Percentiles rank a stretch among this genome's conserved stretches.
phyloP scores from a whole-genome alignment of 2,797 vertebrate species.

The Cetoscarus ocellatus region DNA sequence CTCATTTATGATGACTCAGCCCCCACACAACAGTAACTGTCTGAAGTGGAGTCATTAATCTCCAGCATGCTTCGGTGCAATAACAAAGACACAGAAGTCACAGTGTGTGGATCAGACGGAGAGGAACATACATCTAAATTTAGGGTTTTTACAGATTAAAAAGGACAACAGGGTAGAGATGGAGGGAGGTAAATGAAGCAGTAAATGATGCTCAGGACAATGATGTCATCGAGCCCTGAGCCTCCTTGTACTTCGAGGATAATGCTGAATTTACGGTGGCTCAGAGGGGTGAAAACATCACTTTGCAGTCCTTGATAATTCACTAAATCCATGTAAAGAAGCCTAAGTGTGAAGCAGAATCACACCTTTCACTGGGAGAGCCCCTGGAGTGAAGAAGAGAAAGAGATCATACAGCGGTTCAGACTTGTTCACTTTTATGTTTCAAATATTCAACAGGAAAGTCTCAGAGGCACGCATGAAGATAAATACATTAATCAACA shows the following conservation, averaged over 20 bases:
- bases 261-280: slow-evolving; percentile 38
- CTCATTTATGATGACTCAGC: slow-evolving; percentile 48
- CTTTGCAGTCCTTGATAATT: slow-evolving; percentile 44
- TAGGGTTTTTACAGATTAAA: slow-evolving; percentile 43
- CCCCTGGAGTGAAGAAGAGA: not conserved
- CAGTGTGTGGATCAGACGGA: slow-evolving; percentile 37
- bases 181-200: slow-evolving; percentile 61
- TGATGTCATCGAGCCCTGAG: slow-evolving; percentile 51
- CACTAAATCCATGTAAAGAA: slow-evolving; percentile 39
- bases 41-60: slow-evolving; percentile 56
- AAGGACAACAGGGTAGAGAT: slow-evolving; percentile 46
- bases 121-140: slow-evolving; percentile 62
- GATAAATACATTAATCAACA: slow-evolving; percentile 39
- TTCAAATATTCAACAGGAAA: slow-evolving; percentile 34
- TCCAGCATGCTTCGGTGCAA: slow-evolving; percentile 28
- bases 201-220: slow-evolving; percentile 57
- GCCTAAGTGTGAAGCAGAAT: slow-evolving; percentile 33
- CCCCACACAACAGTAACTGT: slow-evolving; percentile 26
- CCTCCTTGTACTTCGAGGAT: slow-evolving; percentile 43
- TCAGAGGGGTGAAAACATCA: slow-evolving; percentile 24
- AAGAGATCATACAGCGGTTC: slow-evolving; percentile 6
- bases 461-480: slow-evolving; percentile 13
- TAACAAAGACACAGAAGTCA: slow-evolving; percentile 45
- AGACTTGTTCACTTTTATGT: slow-evolving; percentile 18
- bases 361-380: slow-evolving; percentile 30